These are phyloP conservation scores for Lithophane leautieri DNA, from an alignment of 2,888 invertebrate genomes.

Conservation along the genomic window DNA sequence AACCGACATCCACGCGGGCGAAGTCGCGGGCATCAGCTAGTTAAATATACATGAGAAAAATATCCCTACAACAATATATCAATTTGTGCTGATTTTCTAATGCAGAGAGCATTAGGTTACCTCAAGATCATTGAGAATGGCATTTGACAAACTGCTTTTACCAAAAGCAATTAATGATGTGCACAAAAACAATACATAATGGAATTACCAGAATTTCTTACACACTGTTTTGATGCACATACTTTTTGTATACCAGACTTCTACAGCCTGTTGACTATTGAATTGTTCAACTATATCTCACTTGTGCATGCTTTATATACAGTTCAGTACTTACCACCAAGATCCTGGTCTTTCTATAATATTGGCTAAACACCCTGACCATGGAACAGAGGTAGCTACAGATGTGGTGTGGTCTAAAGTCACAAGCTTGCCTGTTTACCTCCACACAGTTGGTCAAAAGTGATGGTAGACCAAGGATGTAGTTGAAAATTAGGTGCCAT, in stretches of 20 bases:
- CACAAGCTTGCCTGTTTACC: slow-evolving; percentile 83
- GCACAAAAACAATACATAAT: slow-evolving; percentile 36
- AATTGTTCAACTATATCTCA: slow-evolving; percentile 2
- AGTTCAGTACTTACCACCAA: slow-evolving; percentile 91
- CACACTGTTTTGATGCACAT: not conserved
- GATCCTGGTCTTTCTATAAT: slow-evolving; percentile 93
- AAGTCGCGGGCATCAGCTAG: too few species aligned
- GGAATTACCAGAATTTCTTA: slow-evolving; percentile 9
- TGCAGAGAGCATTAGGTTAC: not conserved
- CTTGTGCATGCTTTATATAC: slow-evolving; percentile 12
- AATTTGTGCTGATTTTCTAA: not conserved
- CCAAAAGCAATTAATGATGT: not conserved
- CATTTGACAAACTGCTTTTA: slow-evolving; percentile 13
- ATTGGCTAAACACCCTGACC: slow-evolving; percentile 93
- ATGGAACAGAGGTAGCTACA: slow-evolving; percentile 92
- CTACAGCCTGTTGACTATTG: not conserved
- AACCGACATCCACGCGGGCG: too few species aligned
- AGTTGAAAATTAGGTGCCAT: slow-evolving; percentile 93
- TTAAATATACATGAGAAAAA: not conserved
- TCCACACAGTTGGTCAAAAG: slow-evolving; percentile 90
- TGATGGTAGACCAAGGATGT: slow-evolving; percentile 92
- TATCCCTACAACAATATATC: not conserved
- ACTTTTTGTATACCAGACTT: slow-evolving; percentile 12
- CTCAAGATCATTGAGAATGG: slow-evolving; percentile 5
- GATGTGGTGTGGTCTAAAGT: slow-evolving; percentile 91